Percentiles rank a stretch among this genome's conserved stretches.
Conservation (phyloP, 2,113 vertebrate genomes). For the Scolopax mira region DNA sequence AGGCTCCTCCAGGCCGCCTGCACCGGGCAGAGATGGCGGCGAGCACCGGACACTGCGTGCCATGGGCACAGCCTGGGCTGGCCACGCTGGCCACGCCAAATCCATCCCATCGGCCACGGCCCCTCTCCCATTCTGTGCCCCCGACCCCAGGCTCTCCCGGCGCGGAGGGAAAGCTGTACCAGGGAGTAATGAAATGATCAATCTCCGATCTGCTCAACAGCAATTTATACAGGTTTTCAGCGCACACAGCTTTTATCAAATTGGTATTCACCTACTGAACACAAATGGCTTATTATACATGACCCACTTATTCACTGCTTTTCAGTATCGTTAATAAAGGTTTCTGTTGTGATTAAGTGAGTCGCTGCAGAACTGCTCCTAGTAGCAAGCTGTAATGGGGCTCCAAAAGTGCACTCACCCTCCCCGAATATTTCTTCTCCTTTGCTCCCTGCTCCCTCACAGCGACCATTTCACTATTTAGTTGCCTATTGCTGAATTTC, state of each 20-base stretch:
- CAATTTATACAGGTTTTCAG: conserved; percentile 63
- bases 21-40: background rate
- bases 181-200: conserved; percentile 59
- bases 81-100: background rate
- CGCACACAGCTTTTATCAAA: conserved; percentile 70
- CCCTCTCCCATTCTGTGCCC: background rate
- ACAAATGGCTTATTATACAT: conserved; percentile 76
- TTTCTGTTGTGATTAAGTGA: conserved; percentile 77
- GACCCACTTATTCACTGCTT: conserved; percentile 72
- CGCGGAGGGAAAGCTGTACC: background rate
- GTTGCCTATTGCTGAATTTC: conserved; percentile 20
- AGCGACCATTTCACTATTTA: conserved; percentile 60
- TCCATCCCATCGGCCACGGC: rapidly evolving
- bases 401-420: conserved; percentile 10
- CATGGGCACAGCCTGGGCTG: background rate
- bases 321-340: conserved; percentile 74
- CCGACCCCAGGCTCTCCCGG: background rate
- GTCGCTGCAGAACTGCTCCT: conserved; percentile 46
- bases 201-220: conserved; percentile 70
- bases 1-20: background rate
- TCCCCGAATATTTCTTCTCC: conserved; percentile 3
- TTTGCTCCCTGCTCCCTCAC: background rate
- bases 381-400: conserved; percentile 4
- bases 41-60: background rate
- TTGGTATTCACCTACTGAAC: conserved; percentile 80